These are phyloP conservation scores for Orthonevra nobilis DNA, from an alignment of 2,888 invertebrate species.

Conservation along the genomic window DNA sequence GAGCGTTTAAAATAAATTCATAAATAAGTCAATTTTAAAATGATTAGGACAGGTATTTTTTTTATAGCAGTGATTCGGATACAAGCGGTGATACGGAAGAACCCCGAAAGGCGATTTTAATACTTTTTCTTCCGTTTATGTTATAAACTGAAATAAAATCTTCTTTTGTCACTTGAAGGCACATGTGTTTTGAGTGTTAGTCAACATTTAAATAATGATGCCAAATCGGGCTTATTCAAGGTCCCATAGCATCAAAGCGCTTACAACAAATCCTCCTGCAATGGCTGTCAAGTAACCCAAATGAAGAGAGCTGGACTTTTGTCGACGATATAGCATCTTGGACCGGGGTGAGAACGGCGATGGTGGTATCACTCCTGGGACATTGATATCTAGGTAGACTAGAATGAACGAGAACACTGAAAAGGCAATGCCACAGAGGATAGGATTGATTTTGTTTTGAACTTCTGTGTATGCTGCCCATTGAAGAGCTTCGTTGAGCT, in stretches of 20 bases:
- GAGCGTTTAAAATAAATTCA: no score
- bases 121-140: slow-evolving; percentile 33
- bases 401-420: slow-evolving; percentile 83
- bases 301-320: slow-evolving; percentile 77
- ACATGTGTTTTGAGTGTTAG: slow-evolving; percentile 19
- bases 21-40: no score
- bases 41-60: no score
- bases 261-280: slow-evolving; percentile 80
- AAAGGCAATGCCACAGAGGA: slow-evolving; percentile 81
- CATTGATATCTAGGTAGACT: slow-evolving; percentile 83
- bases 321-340: slow-evolving; percentile 78
- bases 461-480: slow-evolving; percentile 75
- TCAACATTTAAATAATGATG: slow-evolving; percentile 10
- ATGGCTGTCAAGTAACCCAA: slow-evolving; percentile 81
- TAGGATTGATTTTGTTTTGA: slow-evolving; percentile 72
- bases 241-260: slow-evolving; percentile 78
- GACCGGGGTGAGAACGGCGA: slow-evolving; percentile 82
- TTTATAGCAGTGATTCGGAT: no score
- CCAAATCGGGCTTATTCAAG: slow-evolving; percentile 44
- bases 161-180: slow-evolving; percentile 22
- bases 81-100: no score
- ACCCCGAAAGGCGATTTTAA: no score
- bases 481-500: slow-evolving; percentile 71
- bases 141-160: slow-evolving; percentile 9
- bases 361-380: slow-evolving; percentile 83